Base-by-base conservation (phyloP, 2,888 invertebrate genomes). In the Lacanobia wlatinum region DNA sequence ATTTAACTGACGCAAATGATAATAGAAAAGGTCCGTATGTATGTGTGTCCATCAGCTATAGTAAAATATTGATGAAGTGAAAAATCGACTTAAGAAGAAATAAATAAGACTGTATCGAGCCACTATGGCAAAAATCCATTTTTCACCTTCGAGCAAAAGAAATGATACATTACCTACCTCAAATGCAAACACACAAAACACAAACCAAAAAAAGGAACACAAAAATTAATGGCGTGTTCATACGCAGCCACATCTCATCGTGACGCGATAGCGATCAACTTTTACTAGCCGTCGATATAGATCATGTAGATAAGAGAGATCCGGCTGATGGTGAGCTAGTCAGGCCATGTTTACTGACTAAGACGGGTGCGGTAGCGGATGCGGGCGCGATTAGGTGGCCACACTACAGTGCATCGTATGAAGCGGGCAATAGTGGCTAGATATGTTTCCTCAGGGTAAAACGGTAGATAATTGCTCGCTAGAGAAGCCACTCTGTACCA, bases 241-340 rank as follows among this genome's bases (percentile, higher is more conserved):
- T 76, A 82, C 70, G 78, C 58, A 56, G 58, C 76, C 76, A 76
- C 81, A 80, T 84, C 71, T 83, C 78, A 83, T 83, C 81, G 84
- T 85, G 81, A 76, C 67, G 67, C 48, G 87, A 87, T 87, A 80
- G 68, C 48, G 79, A 87, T 87, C 86, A 85, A 87, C 84, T 87
- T 87, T 86, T 87, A 87, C 84, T 75, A 52, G 50, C 76, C 73
- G 83, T 84, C 78, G 82, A 86, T 85, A 76, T 61, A 76, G 78
- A 84, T 79, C 70, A 61, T 68, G 43, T 46, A 70, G 87, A 87
- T 87, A 84, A 81, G 52, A 53, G 23, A 70, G 70, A 84, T 75
- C 62, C 62, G 70, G 50, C 63, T 62, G 74, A 73, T 64, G 70
- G 76, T 80, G 82, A 48, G 52, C 1, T 21, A 10, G 75, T 40